These are phyloP conservation scores for Drosophila ambigua DNA, from an alignment of 1,140 invertebrate species.

Conservation along the genomic window DNA sequence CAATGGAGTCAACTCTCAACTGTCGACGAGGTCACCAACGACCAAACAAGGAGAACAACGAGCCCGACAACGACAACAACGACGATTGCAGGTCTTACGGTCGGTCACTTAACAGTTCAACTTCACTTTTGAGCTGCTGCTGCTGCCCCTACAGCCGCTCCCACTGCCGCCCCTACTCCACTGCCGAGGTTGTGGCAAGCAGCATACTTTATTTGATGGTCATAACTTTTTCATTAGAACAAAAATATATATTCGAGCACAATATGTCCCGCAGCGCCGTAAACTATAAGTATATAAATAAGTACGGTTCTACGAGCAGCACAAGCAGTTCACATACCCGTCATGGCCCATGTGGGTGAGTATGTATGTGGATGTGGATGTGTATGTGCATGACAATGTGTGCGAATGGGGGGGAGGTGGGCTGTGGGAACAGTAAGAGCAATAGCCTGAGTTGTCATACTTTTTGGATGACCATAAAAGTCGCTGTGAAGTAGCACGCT, in stretches of 20 bases:
- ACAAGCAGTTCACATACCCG: conserved; percentile 68
- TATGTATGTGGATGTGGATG: conserved; percentile 10
- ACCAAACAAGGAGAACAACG: conserved; percentile 40
- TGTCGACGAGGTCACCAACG: conserved; percentile 73
- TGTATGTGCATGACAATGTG: conserved; percentile 19
- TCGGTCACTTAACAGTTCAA: conserved; percentile 76
- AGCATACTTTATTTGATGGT: conserved; percentile 82
- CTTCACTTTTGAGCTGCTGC: conserved; percentile 64
- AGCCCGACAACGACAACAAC: conserved; percentile 27
- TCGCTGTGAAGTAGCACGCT: conserved; percentile 75
- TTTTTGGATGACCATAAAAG: conserved; percentile 82
- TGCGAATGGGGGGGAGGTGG: conserved; percentile 19
- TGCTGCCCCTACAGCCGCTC: conserved; percentile 25
- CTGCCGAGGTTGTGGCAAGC: conserved; percentile 51
- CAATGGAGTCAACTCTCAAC: conserved; percentile 81
- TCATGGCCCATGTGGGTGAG: conserved; percentile 28
- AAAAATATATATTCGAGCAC: conserved; percentile 80
- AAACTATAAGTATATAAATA: conserved; percentile 83
- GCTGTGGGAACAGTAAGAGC: conserved; percentile 55
- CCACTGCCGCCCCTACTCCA: conserved; percentile 23
- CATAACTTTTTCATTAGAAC: conserved; percentile 83
- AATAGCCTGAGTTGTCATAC: conserved; percentile 78
- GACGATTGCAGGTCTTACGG: conserved; percentile 75
- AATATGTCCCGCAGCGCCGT: conserved; percentile 80
- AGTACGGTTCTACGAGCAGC: conserved; percentile 61